These are phyloP conservation scores for Drosophila aldrichi DNA, from an alignment of 2,888 invertebrate genomes.

Conservation along the genomic window DNA sequence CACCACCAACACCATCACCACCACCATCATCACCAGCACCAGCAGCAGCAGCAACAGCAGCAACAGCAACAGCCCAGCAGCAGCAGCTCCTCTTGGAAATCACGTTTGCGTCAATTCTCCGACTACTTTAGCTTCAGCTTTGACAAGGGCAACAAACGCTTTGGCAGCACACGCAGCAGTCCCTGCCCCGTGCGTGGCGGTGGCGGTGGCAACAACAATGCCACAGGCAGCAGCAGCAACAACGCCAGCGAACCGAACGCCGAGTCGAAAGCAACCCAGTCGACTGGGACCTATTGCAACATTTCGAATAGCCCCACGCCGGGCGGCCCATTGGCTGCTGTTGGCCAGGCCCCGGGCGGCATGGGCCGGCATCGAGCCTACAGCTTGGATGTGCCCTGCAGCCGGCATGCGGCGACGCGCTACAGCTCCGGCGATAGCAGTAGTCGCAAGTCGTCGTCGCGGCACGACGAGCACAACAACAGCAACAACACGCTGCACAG, in stretches of 20 bases:
- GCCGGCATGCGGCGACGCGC: constrained; percentile 70
- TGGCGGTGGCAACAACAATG: constrained; percentile 49
- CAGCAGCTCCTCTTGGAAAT: constrained; percentile 81
- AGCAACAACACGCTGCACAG: constrained; percentile 84
- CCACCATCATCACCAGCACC: constrained; percentile 53
- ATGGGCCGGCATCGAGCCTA: constrained; percentile 81
- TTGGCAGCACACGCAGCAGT: constrained; percentile 83
- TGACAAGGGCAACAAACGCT: constrained; percentile 84
- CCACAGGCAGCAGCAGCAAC: constrained; percentile 7
- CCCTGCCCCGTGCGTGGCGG: constrained; percentile 76
- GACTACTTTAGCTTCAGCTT: constrained; percentile 85
- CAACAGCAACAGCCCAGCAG: constrained; percentile 48
- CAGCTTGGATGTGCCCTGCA: constrained; percentile 84
- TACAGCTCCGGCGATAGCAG: constrained; percentile 84
- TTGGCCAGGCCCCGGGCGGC: constrained; percentile 22
- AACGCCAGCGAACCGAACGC: constrained; percentile 1
- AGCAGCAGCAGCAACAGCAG: constrained; percentile 66
- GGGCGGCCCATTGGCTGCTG: constrained; percentile 35
- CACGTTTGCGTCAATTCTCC: constrained; percentile 84
- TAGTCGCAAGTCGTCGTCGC: constrained; percentile 84
- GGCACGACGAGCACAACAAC: constrained; percentile 83
- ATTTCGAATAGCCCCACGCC: constrained; percentile 83
- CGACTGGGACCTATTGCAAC: constrained; percentile 77
- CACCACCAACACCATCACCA: constrained; percentile 40
- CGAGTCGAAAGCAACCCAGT: not conserved